Conservation (phyloP, 2,888 invertebrate species). For the Calephelis perditalis region DNA sequence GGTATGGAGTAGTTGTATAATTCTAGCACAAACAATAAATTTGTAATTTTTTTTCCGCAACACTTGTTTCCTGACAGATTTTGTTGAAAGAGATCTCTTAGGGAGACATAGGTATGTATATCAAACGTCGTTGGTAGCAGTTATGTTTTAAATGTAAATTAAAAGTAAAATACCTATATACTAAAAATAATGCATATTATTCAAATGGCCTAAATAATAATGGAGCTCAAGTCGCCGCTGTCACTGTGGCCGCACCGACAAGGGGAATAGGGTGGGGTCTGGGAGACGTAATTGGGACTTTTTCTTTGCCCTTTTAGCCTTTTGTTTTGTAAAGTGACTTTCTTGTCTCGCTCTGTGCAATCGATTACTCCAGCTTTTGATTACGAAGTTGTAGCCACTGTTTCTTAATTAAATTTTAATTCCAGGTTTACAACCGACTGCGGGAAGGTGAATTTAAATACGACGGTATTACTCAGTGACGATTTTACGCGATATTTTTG, state of each 20-base stretch:
- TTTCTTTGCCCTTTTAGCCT: conserved; percentile 66
- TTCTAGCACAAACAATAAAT: too few relatives aligned
- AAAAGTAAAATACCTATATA: too few relatives aligned
- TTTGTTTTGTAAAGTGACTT: conserved; percentile 75
- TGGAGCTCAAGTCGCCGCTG: conserved; percentile 31
- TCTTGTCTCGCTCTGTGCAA: conserved; percentile 47
- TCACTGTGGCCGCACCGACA: conserved; percentile 35
- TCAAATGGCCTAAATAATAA: background rate
- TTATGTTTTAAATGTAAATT: too few relatives aligned
- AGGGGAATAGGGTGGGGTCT: conserved; percentile 31
- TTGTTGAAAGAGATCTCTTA: too few relatives aligned
- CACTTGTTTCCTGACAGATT: too few relatives aligned
- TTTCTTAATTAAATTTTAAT: conserved; percentile 12
- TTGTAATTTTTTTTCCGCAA: too few relatives aligned
- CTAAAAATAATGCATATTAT: background rate
- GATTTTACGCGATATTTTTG: too few relatives aligned
- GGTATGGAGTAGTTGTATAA: too few relatives aligned
- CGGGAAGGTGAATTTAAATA: background rate
- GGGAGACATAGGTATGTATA: too few relatives aligned
- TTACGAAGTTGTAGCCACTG: conserved; percentile 9
- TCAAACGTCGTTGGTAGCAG: too few relatives aligned
- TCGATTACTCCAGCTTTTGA: conserved; percentile 45
- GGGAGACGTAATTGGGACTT: conserved; percentile 73
- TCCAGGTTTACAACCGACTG: background rate
- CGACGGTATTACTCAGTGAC: too few relatives aligned